Percentiles rank a stretch among this genome's conserved stretches.
Evolutionary conservation across 53 echinoderm and acorn worm genomes (phyloP).

Genomic region (Echinarachnius parma): DNA sequence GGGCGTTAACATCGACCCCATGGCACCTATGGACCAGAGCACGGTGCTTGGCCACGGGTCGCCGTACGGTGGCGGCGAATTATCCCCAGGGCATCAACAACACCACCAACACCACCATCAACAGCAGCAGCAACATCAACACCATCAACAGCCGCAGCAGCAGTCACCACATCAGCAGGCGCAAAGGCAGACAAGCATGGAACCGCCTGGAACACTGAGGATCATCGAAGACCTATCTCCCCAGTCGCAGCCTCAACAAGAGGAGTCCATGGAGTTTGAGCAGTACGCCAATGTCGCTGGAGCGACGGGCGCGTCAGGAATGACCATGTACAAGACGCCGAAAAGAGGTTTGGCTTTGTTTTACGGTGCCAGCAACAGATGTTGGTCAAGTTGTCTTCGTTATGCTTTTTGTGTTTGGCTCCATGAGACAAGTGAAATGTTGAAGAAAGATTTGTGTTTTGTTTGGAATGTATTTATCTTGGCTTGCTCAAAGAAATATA

Average conservation of each 20-base stretch:
- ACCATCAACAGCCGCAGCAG: conserved; percentile 14
- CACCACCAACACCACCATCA: conserved; percentile 36
- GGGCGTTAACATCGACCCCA: conserved; percentile 24
- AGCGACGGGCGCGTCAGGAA: conserved; percentile 1
- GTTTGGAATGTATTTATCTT: no score
- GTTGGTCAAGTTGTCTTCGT: no score
- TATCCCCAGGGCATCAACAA: conserved; percentile 45
- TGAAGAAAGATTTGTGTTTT: no score
- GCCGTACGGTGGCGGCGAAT: conserved; percentile 16
- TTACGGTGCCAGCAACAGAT: no score
- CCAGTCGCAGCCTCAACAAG: conserved; percentile 22
- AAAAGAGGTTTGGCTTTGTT: conserved; percentile 89
- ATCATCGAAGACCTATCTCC: no score
- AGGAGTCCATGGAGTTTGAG: conserved; percentile 66
- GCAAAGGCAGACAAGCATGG: not conserved
- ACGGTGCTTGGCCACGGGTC: conserved; percentile 33
- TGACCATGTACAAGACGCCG: conserved; percentile 36
- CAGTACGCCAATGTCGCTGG: conserved; percentile 12
- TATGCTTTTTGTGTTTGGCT: no score
- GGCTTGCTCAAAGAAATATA: no score
- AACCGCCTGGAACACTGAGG: no score
- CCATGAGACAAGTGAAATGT: no score
- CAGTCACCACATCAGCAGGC: not conserved
- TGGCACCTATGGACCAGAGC: conserved; percentile 60
- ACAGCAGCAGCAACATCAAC: conserved; percentile 25